phyloP scores from a whole-genome alignment of 2,113 vertebrate genomes.

The Anhinga rufa region DNA sequence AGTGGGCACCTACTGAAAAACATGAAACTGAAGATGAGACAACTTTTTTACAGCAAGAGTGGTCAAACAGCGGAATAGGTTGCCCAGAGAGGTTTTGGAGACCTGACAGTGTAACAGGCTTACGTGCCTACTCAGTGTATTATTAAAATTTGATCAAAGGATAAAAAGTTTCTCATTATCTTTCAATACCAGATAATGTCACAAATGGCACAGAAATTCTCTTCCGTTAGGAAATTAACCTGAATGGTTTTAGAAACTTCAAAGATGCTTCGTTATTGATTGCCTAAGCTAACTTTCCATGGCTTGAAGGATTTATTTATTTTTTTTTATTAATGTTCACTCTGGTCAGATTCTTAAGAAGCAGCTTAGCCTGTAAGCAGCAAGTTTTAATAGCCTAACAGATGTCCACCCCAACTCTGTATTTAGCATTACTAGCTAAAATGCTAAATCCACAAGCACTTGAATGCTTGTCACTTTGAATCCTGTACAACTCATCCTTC shows the following conservation, averaged over 20 bases:
- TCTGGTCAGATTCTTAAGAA: not conserved
- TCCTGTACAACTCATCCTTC: not conserved
- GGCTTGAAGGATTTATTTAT: not conserved
- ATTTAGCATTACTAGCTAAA: not conserved
- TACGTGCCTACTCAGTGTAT: not conserved
- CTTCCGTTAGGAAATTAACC: not conserved
- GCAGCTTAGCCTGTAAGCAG: not conserved
- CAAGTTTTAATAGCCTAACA: not conserved
- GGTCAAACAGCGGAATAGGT: not conserved
- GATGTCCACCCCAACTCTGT: not conserved
- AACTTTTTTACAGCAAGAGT: not conserved
- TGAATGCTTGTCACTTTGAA: not conserved
- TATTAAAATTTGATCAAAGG: slow-evolving; percentile 18
- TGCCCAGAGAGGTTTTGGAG: not conserved
- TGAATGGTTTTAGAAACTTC: not conserved
- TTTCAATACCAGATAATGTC: not conserved
- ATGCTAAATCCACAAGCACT: not conserved
- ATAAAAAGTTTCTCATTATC: not conserved
- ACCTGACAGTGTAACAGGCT: not conserved
- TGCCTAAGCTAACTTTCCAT: not conserved
- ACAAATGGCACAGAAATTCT: not conserved
- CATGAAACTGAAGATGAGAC: not conserved
- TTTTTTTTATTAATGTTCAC: not conserved
- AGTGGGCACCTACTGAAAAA: not conserved
- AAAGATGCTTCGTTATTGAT: not conserved